Evolutionary conservation across 2,888 invertebrate genomes (phyloP).

Genomic region (Leucozona laternaria): DNA sequence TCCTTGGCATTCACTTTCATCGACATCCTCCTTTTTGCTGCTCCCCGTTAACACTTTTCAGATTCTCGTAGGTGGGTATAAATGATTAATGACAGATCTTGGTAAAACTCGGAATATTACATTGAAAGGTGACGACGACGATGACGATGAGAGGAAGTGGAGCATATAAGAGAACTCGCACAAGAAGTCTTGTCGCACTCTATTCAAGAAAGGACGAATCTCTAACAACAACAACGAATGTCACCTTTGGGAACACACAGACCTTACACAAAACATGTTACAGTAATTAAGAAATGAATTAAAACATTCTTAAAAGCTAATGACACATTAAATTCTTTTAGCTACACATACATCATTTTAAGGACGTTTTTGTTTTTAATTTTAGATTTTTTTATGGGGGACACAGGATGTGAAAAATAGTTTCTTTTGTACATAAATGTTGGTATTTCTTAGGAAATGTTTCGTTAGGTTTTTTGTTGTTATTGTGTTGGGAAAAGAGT

Average conservation of each 20-base stretch:
- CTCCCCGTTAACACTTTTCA: neutral
- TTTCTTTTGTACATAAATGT: no score
- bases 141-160: neutral
- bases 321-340: neutral
- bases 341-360: neutral
- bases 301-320: neutral
- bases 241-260: neutral
- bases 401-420: neutral
- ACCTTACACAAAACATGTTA: neutral
- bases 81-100: slow-evolving; percentile 5
- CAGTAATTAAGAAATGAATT: neutral
- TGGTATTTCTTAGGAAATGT: no score
- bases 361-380: neutral
- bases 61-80: neutral
- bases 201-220: neutral
- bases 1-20: neutral
- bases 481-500: no score
- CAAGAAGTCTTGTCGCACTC: neutral
- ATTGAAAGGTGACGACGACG: neutral
- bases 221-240: neutral
- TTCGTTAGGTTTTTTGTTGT: no score
- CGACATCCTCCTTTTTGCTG: neutral
- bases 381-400: neutral
- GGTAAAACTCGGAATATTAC: neutral
- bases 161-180: neutral